phyloP scores from a whole-genome alignment of 1,140 invertebrate species.

The Holcopasites calliopsidis region DNA sequence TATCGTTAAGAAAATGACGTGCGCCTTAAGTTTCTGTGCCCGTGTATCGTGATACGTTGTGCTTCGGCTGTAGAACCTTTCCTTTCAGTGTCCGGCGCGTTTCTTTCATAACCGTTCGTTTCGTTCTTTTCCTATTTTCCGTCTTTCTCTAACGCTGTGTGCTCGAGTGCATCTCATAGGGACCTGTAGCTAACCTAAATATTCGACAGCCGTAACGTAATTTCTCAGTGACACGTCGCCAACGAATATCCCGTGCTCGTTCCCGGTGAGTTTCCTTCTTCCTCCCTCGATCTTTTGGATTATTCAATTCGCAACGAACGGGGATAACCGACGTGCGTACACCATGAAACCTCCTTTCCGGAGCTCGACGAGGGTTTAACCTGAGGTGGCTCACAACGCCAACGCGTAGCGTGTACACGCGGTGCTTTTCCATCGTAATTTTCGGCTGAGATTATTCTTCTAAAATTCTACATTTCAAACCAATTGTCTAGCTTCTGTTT shows the following conservation, averaged over 20 bases:
- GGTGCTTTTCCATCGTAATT: background rate
- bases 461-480: background rate
- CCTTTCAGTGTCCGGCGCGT: constrained; percentile 3
- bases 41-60: constrained; percentile 80
- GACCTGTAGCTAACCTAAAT: constrained; percentile 59
- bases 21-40: constrained; percentile 81
- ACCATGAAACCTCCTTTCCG: background rate
- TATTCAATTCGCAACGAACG: background rate
- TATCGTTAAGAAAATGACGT: constrained; percentile 81
- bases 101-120: constrained; percentile 8
- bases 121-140: constrained; percentile 67
- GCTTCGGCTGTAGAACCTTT: constrained; percentile 1
- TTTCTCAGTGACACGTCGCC: constrained; percentile 60
- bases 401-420: constrained; percentile 16
- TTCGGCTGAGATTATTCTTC: background rate
- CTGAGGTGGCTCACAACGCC: background rate
- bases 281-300: no score
- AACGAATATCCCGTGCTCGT: constrained; percentile 43
- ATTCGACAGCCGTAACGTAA: constrained; percentile 62
- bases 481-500: background rate
- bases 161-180: constrained; percentile 29
- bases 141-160: constrained; percentile 69
- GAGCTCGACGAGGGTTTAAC: background rate
- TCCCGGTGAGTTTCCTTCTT: constrained; percentile 15
- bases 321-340: background rate